Base-by-base conservation (phyloP, 2,888 invertebrate species). In the Cephalotes varians region DNA sequence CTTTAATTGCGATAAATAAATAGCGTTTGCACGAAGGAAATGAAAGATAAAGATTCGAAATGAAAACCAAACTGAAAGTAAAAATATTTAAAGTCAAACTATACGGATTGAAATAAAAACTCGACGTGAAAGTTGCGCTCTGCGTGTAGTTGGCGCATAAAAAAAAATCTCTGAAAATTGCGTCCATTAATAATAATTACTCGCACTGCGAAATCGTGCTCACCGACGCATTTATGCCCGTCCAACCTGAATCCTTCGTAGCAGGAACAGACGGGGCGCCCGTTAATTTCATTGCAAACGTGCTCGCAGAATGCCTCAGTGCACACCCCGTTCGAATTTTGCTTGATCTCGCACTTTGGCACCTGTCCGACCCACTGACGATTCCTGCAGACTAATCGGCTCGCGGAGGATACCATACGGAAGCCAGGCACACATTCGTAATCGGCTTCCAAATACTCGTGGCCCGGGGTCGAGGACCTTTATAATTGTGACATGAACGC, bases 401-500 rank as follows among this genome's bases (percentile, higher is more conserved):
- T 92, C 51, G 82, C 88, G 72, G 89, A 85, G 54, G 90, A 89
- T 31, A 81, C 84, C 92, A 94, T 91, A 80, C 88, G 88, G 85
- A 88, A 94, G 21, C 94, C 94, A 9, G 92, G 90, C 28, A 91
- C 92, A 83, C 94, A 94, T 84, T 94, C 93, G 90, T 94, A 94
- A 86, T 94, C 93, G 2, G 94, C 94, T 83, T 94, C 94, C 76
- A 94, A 90, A 85, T 94, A 94, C 87, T 94, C 94, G 87, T 93
- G 92, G 4, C 92, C 93, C 31, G 94, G 94, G 72, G 90, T 85
- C 64, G 94, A 94, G 10, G 94, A 94, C 86, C 94, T 94, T 81
- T 7, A 49, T 31, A 69, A 77, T 67, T 37, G n/a, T 37, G 37
- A n/a, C 51, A 21, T 15, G 49, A 69, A 40, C 12, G 49, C 54